These are phyloP conservation scores for Paramuricea clavata DNA, from an alignment of 92 coral and sea anemone genomes.

Conservation along the genomic window DNA sequence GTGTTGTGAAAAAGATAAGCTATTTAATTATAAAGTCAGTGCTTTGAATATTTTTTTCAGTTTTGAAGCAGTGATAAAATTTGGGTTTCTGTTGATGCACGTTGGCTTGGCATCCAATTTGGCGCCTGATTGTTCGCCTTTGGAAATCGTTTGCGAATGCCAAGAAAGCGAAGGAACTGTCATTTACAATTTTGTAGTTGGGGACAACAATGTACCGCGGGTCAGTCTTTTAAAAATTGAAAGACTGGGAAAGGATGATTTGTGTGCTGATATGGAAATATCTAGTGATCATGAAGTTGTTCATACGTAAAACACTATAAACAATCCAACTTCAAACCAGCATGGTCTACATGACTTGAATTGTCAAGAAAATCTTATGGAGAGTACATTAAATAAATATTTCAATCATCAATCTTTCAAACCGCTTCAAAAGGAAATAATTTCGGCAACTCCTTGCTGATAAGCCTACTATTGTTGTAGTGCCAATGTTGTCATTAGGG, in stretches of 20 bases:
- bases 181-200: neutral
- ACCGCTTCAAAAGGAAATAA: too few species aligned
- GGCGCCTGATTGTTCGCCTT: neutral
- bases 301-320: too few species aligned
- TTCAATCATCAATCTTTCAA: too few species aligned
- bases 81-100: neutral
- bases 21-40: neutral
- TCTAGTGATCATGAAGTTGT: neutral
- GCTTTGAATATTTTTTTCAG: neutral
- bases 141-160: conserved; percentile 1
- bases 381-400: too few species aligned
- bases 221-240: neutral
- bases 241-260: neutral
- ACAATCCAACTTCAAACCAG: too few species aligned
- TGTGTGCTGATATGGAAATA: neutral
- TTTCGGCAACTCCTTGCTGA: too few species aligned
- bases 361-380: too few species aligned
- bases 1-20: neutral
- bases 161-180: neutral
- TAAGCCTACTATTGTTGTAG: too few species aligned
- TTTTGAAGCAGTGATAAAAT: neutral
- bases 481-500: neutral
- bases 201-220: neutral
- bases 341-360: too few species aligned
- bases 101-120: neutral